Evolutionary conservation across 92 coral and sea anemone species (phyloP), one percentile per base, ranked within the genome.

Genomic region (Chrysogorgia sp.): DNA sequence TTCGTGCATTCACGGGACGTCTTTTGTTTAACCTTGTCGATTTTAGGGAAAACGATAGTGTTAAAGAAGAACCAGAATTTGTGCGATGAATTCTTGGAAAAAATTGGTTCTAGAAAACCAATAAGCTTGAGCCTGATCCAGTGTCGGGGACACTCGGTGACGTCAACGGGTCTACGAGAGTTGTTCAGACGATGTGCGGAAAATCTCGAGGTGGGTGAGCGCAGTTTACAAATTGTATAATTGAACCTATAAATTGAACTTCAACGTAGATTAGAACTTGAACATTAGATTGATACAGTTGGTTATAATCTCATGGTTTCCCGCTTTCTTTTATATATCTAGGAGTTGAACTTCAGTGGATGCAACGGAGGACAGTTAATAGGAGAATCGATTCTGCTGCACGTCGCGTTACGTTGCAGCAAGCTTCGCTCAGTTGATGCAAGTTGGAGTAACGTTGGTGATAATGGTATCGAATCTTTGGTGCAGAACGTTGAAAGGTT

Each of bases 371-470:
- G 98, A 23, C 96, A 94, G 67, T 82, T 94, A 63, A 94, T 94
- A 58, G 98, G 98, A 0, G 98, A 94, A 81, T 94, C 98, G 12
- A 76, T 94, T 29, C 87, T 96, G n/a, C 81, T 96, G 48, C 99
- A 96, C 45, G 91, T 96, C 12, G 92, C 97, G 0, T 92, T 92
- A 28, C 89, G 99, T 28, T 96, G 99, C 62, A 41, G 72, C 19
- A 83, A 81, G 71, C 82, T 96, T 26, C 88, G 75, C 21, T 89
- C 96, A 62, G 96, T 96, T 30, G 99, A 96, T 71, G 97, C 92
- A 4, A 96, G 99, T 87, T 96, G 99, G 99, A 91, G 92, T 55
- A 96, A 96, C 35, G 99, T 96, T 55, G 89, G 99, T 68, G 99
- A 96, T 60, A 89, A 87, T 84, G 99, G 99, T 15, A 89, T 96